Conservation (phyloP, 1,140 invertebrate species). For the Panagrolaimus sp. region DNA sequence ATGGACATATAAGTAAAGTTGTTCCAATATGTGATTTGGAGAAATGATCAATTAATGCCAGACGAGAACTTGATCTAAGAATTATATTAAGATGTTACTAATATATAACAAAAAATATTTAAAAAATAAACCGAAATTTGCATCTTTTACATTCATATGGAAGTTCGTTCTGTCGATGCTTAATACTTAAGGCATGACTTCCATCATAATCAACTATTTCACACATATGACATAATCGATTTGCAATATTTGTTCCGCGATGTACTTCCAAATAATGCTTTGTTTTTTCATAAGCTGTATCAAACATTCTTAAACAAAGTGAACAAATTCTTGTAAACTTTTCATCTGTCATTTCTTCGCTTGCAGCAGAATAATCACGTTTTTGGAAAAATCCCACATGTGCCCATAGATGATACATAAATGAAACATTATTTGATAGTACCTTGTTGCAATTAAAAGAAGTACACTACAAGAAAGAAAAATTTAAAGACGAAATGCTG, state of each 20-base stretch:
- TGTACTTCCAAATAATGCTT: slow-evolving; percentile 6
- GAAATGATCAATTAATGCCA: slow-evolving; percentile 18
- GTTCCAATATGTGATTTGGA: slow-evolving; percentile 10
- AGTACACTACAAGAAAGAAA: slow-evolving; percentile 20
- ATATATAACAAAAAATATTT: too few species aligned
- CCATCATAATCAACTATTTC: neutral
- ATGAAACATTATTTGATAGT: slow-evolving; percentile 18
- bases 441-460: slow-evolving; percentile 14
- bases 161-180: neutral
- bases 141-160: slow-evolving; percentile 14
- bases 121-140: neutral
- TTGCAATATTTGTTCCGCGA: neutral
- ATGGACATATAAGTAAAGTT: slow-evolving; percentile 18
- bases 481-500: too few species aligned
- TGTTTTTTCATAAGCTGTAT: slow-evolving; percentile 6
- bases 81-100: too few species aligned
- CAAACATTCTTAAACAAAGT: neutral
- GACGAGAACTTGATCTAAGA: neutral
- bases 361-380: neutral
- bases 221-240: neutral
- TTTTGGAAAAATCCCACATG: slow-evolving; percentile 10
- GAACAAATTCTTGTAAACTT: neutral
- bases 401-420: slow-evolving; percentile 25
- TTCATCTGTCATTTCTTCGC: neutral
- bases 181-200: neutral